Base-by-base conservation (phyloP, 2,888 invertebrate genomes). In the Hirtodrosophila duncani region DNA sequence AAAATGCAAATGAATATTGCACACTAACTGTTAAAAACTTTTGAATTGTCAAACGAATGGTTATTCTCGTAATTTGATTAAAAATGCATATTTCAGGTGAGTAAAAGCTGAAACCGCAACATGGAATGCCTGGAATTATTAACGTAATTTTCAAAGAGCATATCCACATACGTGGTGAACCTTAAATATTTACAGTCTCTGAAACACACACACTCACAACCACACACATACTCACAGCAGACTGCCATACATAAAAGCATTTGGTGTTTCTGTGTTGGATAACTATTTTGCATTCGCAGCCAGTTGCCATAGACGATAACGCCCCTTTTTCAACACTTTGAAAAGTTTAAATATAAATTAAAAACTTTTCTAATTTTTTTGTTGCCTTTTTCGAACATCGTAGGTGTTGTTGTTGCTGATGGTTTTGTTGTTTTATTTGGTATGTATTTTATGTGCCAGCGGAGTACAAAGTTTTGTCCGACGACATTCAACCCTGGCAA, bases 281-380 rank as follows among this genome's bases (percentile, higher is more conserved):
- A 77, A 71, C 72, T 74, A 74, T 71, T 74, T 80, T 72, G 72
- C 72, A 74, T 77, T 50, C 81, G 45, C 65, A 56, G 53, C 29
- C 33, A 50, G 48, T 60, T 48, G 51, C 61, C 38, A 27, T 10
- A 23, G 24, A 29, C 64, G 80, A 75, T 70, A 79, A 71, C 72
- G 57, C 61, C 75, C 64, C 56, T 69, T 81, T 71, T 75, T 83
- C 82, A 82, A 68, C 83, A 83, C 83, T 81, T 78, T 81, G 66
- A 55, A 80, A 84, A 84, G 81, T 83, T 84, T 81, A 77, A 81
- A 83, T 83, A 85, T 84, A 85, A 85, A 85, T 85, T 85, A 84
- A 81, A 84, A 85, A 85, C 74, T 85, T 85, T 85, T 80, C 69
- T 65, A 72, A 80, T 82, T 78, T 81, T 79, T 82, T 67, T 37